These are phyloP conservation scores for Luperina testacea DNA, from an alignment of 2,888 invertebrate species.

Conservation along the genomic window DNA sequence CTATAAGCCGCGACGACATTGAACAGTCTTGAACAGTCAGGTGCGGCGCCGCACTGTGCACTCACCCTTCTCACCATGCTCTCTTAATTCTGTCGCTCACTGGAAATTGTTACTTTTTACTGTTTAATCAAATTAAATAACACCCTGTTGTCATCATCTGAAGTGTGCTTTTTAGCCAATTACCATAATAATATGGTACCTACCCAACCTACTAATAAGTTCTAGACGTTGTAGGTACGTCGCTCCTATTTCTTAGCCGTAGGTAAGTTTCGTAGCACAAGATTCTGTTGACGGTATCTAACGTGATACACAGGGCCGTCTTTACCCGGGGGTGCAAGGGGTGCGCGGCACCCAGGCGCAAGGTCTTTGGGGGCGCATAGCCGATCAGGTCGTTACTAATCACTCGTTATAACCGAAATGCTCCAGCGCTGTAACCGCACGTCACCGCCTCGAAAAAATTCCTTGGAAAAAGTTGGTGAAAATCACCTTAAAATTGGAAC, in stretches of 20 bases:
- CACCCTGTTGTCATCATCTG: not conserved
- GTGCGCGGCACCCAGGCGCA: too few species aligned
- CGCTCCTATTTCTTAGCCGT: not conserved
- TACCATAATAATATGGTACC: not conserved
- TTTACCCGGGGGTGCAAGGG: too few species aligned
- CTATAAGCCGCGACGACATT: conserved; percentile 73
- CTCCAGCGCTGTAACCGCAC: too few species aligned
- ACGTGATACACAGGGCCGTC: too few species aligned
- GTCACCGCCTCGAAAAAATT: too few species aligned
- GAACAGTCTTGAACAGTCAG: conserved; percentile 67
- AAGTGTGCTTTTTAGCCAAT: conserved; percentile 12
- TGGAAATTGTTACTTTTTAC: conserved; percentile 33
- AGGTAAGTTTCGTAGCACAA: not conserved
- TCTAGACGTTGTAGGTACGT: not conserved
- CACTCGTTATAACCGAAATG: too few species aligned
- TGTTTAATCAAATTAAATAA: conserved; percentile 32
- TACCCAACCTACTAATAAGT: not conserved
- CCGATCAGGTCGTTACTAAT: too few species aligned
- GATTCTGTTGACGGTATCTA: not conserved
- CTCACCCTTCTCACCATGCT: conserved; percentile 35
- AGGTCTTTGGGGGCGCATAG: too few species aligned
- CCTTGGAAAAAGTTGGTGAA: too few species aligned
- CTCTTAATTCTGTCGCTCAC: conserved; percentile 21
- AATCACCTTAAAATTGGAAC: too few species aligned
- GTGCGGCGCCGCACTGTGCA: conserved; percentile 68